These are phyloP conservation scores for Astyanax mexicanus DNA, from an alignment of 2,797 vertebrate genomes.

Conservation along the genomic window DNA sequence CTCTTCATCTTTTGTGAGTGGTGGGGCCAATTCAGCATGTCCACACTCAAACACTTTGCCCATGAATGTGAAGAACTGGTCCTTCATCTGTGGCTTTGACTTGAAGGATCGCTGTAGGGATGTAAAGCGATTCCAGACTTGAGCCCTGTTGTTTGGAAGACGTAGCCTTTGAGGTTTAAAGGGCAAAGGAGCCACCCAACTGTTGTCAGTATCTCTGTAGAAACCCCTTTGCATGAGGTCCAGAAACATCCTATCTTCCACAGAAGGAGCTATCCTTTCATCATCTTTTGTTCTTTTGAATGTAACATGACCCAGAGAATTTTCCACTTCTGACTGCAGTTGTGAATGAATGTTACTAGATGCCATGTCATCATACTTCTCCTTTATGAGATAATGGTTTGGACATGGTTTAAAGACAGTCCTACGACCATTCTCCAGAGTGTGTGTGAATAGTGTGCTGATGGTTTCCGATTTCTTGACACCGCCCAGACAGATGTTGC, in stretches of 20 bases:
- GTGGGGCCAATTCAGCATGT: slow-evolving; percentile 12
- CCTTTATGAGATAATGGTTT: slow-evolving; percentile 2
- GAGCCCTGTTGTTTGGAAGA: slow-evolving; percentile 2
- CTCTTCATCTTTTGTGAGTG: neutral
- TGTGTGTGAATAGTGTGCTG: no score
- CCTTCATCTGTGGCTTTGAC: slow-evolving; percentile 1
- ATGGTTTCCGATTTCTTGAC: neutral
- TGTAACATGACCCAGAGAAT: neutral
- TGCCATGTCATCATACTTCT: neutral
- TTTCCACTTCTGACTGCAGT: neutral
- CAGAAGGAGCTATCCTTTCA: neutral
- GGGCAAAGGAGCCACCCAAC: no score
- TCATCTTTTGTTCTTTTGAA: slow-evolving; percentile 21
- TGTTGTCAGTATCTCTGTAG: no score
- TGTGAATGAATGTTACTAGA: neutral
- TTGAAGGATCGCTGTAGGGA: neutral
- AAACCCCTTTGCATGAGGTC: neutral
- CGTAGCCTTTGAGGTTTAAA: no score
- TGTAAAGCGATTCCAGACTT: neutral
- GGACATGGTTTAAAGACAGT: slow-evolving; percentile 9
- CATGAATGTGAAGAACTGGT: slow-evolving; percentile 14
- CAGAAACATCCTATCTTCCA: neutral
- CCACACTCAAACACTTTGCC: slow-evolving; percentile 1
- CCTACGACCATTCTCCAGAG: slow-evolving; percentile 2
- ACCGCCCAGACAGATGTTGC: neutral